phyloP scores from a whole-genome alignment of 2,888 invertebrate species.

The Nomada lathburiana region DNA sequence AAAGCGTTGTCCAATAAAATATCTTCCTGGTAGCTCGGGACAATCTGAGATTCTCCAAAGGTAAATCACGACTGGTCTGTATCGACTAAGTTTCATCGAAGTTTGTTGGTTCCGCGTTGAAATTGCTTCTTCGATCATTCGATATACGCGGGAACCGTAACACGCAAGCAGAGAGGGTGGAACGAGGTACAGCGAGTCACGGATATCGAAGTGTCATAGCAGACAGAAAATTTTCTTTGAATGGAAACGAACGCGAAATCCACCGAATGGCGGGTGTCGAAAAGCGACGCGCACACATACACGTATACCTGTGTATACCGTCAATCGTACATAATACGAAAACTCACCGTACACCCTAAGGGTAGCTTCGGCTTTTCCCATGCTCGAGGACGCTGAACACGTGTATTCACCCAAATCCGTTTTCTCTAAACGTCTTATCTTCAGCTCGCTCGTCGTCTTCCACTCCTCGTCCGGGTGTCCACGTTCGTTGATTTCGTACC shows the following conservation, averaged over 20 bases:
- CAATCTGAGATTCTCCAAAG: background rate
- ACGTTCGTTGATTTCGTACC: slow-evolving; percentile 88
- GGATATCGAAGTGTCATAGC: slow-evolving; percentile 10
- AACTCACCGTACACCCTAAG: slow-evolving; percentile 88
- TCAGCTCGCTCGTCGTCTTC: slow-evolving; percentile 88
- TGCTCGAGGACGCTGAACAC: slow-evolving; percentile 89
- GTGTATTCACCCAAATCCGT: slow-evolving; percentile 89
- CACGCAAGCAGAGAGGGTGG: background rate
- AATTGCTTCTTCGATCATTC: background rate
- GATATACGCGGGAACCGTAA: background rate
- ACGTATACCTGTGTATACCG: background rate
- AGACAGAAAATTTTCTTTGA: slow-evolving; percentile 11
- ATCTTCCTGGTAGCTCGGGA: background rate
- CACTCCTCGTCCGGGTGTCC: slow-evolving; percentile 86
- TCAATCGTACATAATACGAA: background rate
- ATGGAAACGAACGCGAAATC: slow-evolving; percentile 1
- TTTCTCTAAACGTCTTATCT: slow-evolving; percentile 87
- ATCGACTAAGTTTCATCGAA: background rate
- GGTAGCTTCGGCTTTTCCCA: slow-evolving; percentile 89
- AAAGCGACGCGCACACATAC: slow-evolving; percentile 25
- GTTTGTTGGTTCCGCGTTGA: background rate
- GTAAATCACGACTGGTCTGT: background rate
- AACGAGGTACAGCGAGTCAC: background rate
- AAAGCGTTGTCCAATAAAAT: background rate
- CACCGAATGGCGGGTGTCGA: slow-evolving; percentile 5